Percentiles rank a stretch among this genome's conserved stretches.
Conservation (phyloP, 2,797 vertebrate genomes). For the Xenentodon cancila region DNA sequence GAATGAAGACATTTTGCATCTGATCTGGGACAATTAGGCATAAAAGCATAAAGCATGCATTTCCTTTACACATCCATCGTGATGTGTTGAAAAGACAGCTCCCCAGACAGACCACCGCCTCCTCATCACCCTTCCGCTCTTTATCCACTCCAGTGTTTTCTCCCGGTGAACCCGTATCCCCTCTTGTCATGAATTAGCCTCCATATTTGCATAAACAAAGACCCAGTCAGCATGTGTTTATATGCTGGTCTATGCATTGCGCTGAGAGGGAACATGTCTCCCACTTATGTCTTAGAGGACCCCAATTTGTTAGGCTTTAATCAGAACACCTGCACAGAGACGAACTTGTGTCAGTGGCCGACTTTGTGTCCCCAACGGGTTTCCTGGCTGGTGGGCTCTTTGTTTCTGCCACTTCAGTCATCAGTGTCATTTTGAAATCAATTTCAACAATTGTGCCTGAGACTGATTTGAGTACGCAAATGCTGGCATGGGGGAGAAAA, state of each 20-base stretch:
- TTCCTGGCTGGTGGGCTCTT: conserved; percentile 58
- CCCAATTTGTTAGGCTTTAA: conserved; percentile 82
- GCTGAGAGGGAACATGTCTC: conserved; percentile 66
- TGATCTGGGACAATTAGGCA: conserved; percentile 12
- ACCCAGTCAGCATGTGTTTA: conserved; percentile 60
- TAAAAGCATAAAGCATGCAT: conserved; percentile 1
- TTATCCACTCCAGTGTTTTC: conserved; percentile 62
- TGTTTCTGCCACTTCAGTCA: conserved; percentile 81
- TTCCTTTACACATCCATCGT: conserved; percentile 2
- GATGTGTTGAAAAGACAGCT: conserved; percentile 21
- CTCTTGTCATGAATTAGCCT: conserved; percentile 72
- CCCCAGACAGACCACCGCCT: conserved; percentile 26
- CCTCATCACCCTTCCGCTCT: conserved; percentile 42
- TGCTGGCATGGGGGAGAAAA: conserved; percentile 41
- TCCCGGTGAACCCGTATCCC: conserved; percentile 58
- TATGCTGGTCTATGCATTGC: conserved; percentile 55
- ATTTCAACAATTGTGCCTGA: conserved; percentile 73
- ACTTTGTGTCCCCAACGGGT: conserved; percentile 63
- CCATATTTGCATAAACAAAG: conserved; percentile 72
- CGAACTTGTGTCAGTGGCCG: conserved; percentile 60
- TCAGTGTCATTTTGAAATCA: conserved; percentile 81
- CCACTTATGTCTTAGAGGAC: conserved; percentile 77
- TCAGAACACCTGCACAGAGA: conserved; percentile 81
- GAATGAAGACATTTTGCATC: background rate
- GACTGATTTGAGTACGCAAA: conserved; percentile 84